Base-by-base conservation (phyloP, 2,113 vertebrate species). In the Melierax canorus region DNA sequence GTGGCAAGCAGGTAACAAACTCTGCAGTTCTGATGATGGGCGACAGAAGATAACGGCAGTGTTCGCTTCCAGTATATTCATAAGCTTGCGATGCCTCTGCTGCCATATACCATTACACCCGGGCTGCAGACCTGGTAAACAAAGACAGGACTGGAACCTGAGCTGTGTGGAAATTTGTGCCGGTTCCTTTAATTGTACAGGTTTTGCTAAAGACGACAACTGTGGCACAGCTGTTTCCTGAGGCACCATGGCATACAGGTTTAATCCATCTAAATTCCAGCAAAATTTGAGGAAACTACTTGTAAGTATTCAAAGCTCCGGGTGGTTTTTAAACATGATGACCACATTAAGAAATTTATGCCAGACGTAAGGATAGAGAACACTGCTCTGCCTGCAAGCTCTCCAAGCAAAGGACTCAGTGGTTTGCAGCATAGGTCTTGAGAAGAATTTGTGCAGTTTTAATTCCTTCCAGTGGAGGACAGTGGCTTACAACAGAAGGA, bases 391-490 rank as follows among this genome's bases (percentile, higher is more conserved):
- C 56, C 85, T 46, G 51, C 73, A 45, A 13, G 60, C 9, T 34
- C 63, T 48, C 75, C 81, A 29, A 19, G 76, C 0, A 2, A 27
- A 50, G 82, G 63, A 11, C 6, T 0, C 21, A 30, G 38, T 3
- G 21, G 11, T 32, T 56, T 60, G 84, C 74, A 50, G 74, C 9
- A 3, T 3, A 24, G 67, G 7, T 29, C 63, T 64, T 0, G 30
- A 74, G 63, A 43, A 60, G 48, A 48, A 68, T 6, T 3, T 3
- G 24, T 95, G 96, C 89, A 95, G 88, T 97, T 95, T 95, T 63
- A 75, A 58, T 94, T 94, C 86, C 91, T 78, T 94, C 94, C 97
- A 97, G 96, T 1, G 94, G 94, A 95, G 94, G 94, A 63, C 95
- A 95, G 97, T 94, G 96, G 94, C 90, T 93, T 88, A 90, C 90